These are phyloP conservation scores for Artemisiospiza belli DNA, from an alignment of 2,113 vertebrate genomes.

Conservation along the genomic window DNA sequence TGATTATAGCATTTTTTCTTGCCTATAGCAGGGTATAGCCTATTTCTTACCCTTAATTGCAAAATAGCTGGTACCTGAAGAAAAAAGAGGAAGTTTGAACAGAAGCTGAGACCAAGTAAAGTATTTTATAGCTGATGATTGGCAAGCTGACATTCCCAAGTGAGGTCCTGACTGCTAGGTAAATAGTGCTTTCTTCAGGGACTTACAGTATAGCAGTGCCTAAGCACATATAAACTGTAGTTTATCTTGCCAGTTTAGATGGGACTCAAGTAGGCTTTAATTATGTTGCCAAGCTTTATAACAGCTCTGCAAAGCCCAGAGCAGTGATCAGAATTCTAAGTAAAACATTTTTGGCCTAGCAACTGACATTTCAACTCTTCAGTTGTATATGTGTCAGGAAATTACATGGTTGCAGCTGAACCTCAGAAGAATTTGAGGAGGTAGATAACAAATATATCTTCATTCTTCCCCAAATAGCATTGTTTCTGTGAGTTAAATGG, in stretches of 20 bases:
- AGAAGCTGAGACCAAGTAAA: background rate
- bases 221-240: background rate
- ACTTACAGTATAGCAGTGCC: background rate
- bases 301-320: conserved; percentile 14
- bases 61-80: background rate
- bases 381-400: background rate
- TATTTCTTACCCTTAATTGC: background rate
- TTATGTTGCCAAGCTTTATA: conserved; percentile 8
- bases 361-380: background rate
- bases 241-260: conserved; percentile 22
- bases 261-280: conserved; percentile 4
- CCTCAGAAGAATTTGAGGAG: background rate
- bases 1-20: background rate
- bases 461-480: background rate
- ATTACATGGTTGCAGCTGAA: background rate
- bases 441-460: background rate
- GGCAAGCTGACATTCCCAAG: background rate
- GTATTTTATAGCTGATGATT: background rate
- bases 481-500: background rate
- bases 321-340: background rate
- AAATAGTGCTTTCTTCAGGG: background rate
- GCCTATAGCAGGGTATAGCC: background rate
- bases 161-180: background rate
- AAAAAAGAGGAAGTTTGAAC: background rate
- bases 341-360: conserved; percentile 16